Evolutionary conservation across 1,140 invertebrate genomes (phyloP).

Genomic region (Nomia melanderi): DNA sequence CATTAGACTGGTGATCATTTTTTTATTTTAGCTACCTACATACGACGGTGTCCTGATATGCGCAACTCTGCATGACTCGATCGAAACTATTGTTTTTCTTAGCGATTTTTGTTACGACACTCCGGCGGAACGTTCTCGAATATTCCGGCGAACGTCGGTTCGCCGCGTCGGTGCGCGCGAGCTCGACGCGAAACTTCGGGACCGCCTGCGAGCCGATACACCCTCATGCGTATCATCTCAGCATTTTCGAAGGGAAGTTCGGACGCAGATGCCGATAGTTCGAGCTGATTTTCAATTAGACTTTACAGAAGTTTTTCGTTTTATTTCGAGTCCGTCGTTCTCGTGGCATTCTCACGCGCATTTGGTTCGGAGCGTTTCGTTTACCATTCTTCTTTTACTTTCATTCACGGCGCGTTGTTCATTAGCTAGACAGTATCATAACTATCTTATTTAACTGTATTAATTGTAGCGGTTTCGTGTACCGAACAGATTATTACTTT

Average conservation of each 20-base stretch:
- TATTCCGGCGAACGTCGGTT: too few species aligned
- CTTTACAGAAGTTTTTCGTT: constrained; percentile 14
- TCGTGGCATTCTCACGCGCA: too few species aligned
- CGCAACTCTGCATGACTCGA: too few species aligned
- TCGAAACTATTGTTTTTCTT: too few species aligned
- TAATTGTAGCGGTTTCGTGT: constrained; percentile 54
- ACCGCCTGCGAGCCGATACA: constrained; percentile 33
- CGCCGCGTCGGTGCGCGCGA: too few species aligned
- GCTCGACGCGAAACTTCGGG: background rate
- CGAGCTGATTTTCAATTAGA: constrained; percentile 49
- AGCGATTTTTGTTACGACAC: too few species aligned
- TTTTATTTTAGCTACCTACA: too few species aligned
- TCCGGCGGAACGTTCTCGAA: too few species aligned
- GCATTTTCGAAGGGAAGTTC: constrained; percentile 33
- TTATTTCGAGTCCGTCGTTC: background rate
- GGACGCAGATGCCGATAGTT: constrained; percentile 44
- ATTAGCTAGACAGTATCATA: constrained; percentile 57
- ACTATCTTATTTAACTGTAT: constrained; percentile 1
- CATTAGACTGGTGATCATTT: too few species aligned
- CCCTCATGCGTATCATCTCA: constrained; percentile 56
- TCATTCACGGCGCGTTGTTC: constrained; percentile 40
- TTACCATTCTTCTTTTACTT: background rate
- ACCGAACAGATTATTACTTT: constrained; percentile 51
- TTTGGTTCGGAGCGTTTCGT: background rate
- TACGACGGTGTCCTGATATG: too few species aligned